Percentiles rank a stretch among this genome's conserved stretches.
Evolutionary conservation across 1,140 invertebrate genomes (phyloP).

Genomic region (Bicyclus anynana): DNA sequence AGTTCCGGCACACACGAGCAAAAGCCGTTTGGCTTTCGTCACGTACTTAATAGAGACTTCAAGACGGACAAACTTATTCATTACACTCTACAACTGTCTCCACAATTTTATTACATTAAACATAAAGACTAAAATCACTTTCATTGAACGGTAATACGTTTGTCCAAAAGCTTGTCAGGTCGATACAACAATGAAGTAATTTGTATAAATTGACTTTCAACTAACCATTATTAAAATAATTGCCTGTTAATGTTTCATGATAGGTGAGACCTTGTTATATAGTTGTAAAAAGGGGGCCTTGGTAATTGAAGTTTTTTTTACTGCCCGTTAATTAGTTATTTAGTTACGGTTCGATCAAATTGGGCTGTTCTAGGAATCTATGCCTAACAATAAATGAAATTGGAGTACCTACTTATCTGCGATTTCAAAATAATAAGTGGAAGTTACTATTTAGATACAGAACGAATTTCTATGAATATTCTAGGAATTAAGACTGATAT

Average conservation of each 20-base stretch:
- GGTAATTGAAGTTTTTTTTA: constrained; percentile 10
- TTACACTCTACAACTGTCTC: not conserved
- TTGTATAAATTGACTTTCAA: constrained; percentile 25
- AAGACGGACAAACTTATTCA: constrained; percentile 16
- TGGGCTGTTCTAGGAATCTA: not conserved
- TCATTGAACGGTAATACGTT: constrained; percentile 6
- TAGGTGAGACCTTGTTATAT: constrained; percentile 5
- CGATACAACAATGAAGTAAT: constrained; percentile 29
- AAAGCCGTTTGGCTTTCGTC: constrained; percentile 35
- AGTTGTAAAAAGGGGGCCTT: constrained; percentile 6
- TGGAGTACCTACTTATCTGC: too few species aligned
- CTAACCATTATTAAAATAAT: constrained; percentile 23
- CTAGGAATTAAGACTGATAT: too few species aligned
- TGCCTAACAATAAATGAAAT: too few species aligned
- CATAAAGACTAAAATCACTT: constrained; percentile 11
- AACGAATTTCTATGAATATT: too few species aligned
- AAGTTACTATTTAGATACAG: too few species aligned
- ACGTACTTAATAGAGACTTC: constrained; percentile 44
- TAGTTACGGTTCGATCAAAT: not conserved
- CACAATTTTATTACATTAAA: not conserved
- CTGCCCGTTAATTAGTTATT: not conserved
- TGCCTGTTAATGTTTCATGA: constrained; percentile 20
- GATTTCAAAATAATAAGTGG: too few species aligned
- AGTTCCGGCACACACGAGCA: constrained; percentile 24
- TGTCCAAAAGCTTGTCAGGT: constrained; percentile 33